phyloP scores from a whole-genome alignment of 2,888 invertebrate genomes.

The Trissolcus brochymenae region DNA sequence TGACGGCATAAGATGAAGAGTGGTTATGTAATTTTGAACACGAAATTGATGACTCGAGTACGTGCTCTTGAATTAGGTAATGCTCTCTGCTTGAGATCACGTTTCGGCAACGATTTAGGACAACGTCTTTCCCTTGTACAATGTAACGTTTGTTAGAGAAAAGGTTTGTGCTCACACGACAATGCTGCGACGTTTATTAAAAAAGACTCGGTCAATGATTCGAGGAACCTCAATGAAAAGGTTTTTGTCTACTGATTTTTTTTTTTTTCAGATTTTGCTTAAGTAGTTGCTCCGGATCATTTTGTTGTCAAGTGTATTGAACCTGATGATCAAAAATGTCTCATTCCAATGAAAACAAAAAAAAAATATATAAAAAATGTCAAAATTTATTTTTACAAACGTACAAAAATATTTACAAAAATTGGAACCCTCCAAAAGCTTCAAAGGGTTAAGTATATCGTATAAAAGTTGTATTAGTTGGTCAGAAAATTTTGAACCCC shows the following conservation, averaged over 20 bases:
- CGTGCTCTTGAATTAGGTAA: slow-evolving; percentile 46
- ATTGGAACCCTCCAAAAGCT: no score
- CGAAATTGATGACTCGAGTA: slow-evolving; percentile 43
- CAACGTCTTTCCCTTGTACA: slow-evolving; percentile 23
- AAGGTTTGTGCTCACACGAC: slow-evolving; percentile 18
- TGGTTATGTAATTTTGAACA: slow-evolving; percentile 36
- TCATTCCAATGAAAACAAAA: background rate
- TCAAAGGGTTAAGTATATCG: no score
- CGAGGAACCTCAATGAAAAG: slow-evolving; percentile 40
- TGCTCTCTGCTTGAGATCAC: slow-evolving; percentile 33
- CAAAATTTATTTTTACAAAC: background rate
- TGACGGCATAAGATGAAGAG: slow-evolving; percentile 8
- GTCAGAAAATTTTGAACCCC: background rate
- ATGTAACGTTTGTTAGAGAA: slow-evolving; percentile 22
- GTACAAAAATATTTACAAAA: background rate
- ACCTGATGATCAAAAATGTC: slow-evolving; percentile 10
- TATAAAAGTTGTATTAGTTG: background rate
- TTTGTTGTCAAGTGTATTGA: slow-evolving; percentile 28
- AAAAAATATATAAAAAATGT: background rate
- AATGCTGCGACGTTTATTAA: slow-evolving; percentile 37
- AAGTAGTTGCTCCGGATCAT: slow-evolving; percentile 23
- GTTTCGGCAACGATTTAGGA: slow-evolving; percentile 30
- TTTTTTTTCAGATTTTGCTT: slow-evolving; percentile 27
- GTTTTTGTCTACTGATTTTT: slow-evolving; percentile 40
- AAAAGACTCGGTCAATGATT: slow-evolving; percentile 40